Base-by-base conservation (phyloP, 2,888 invertebrate species). In the Stictocephala bisonia region DNA sequence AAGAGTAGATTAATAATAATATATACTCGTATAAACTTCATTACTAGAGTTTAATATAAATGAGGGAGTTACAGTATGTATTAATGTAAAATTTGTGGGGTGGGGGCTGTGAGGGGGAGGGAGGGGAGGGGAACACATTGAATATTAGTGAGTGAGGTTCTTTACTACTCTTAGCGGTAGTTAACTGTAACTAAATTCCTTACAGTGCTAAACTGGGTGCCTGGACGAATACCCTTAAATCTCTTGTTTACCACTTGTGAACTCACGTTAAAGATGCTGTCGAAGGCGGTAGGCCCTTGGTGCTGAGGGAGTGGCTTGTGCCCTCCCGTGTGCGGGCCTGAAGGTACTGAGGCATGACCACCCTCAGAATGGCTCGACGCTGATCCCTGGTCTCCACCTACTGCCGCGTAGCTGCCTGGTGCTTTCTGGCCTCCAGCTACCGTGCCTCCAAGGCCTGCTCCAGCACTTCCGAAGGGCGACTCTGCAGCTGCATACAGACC, bases 401-500 rank as follows among this genome's bases (percentile, higher is more conserved):
- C 29, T 20, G 20, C 40, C 31, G 68, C 68, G 9, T 27, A 68
- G n/a, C 56, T 56, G 40, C 58, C 56, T n/a, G n/a, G n/a, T n/a
- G n/a, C n/a, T n/a, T n/a, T n/a, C 15, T 56, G 27, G 27, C 56
- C 70, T 13, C 48, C 71, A n/a, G 67, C 26, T 29, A 40, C 20
- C 3, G 26, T 9, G 11, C 50, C 50, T 15, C 71, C 60, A 24
- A 50, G 24, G 11, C 72, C 72, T 24, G 56, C 67, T 51, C 53
- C 58, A 29, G 67, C 66, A 15, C 26, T 68, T 15, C 72, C 56
- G 2, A 41, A 58, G 6, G 72, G 67, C 40, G 60, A 66, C 44
- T 72, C 74, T 13, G 69, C 60, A 24, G 67, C 58, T 2, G 66
- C 71, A 27, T 29, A 60, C 26, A 66, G 27, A 11, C 64, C 64